Percentiles rank a stretch among this genome's conserved stretches.
phyloP scores from a whole-genome alignment of 2,888 invertebrate genomes.

The Subacronicta megacephala region DNA sequence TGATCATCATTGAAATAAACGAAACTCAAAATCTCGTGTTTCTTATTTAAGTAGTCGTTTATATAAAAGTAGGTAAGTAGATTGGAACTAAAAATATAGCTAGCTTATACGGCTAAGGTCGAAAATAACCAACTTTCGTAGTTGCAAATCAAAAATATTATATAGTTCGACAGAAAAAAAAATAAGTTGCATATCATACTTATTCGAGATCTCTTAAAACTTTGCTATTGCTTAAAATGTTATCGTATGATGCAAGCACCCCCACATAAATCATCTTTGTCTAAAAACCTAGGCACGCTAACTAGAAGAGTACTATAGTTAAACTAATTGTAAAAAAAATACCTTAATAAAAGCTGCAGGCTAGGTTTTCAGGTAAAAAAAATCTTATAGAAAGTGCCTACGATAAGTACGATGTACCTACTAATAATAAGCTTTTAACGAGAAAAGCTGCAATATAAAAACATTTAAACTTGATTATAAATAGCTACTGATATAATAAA shows the following conservation, averaged over 20 bases:
- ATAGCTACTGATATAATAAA: conserved; percentile 1
- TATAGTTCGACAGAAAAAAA: conserved; percentile 7
- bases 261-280: conserved; percentile 20
- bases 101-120: conserved; percentile 19
- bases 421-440: conserved; percentile 1
- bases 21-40: conserved; percentile 60
- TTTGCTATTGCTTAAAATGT: conserved; percentile 6
- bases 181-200: conserved; percentile 11
- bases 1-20: conserved; percentile 40
- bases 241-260: conserved; percentile 12
- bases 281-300: conserved; percentile 19
- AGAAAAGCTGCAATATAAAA: conserved; percentile 12
- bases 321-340: conserved; percentile 9
- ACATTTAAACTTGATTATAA: conserved; percentile 1
- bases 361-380: conserved; percentile 25
- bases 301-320: conserved; percentile 6
- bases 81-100: conserved; percentile 37
- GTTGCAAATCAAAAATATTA: conserved; percentile 13
- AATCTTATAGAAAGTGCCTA: conserved; percentile 18
- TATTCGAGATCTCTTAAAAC: conserved; percentile 12
- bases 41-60: conserved; percentile 34
- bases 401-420: background rate
- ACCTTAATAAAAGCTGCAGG: conserved; percentile 4
- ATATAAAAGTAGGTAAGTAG: conserved; percentile 15
- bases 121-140: conserved; percentile 13